These are phyloP conservation scores for Lumbricus terrestris DNA, from an alignment of 2,888 invertebrate species.

Conservation along the genomic window DNA sequence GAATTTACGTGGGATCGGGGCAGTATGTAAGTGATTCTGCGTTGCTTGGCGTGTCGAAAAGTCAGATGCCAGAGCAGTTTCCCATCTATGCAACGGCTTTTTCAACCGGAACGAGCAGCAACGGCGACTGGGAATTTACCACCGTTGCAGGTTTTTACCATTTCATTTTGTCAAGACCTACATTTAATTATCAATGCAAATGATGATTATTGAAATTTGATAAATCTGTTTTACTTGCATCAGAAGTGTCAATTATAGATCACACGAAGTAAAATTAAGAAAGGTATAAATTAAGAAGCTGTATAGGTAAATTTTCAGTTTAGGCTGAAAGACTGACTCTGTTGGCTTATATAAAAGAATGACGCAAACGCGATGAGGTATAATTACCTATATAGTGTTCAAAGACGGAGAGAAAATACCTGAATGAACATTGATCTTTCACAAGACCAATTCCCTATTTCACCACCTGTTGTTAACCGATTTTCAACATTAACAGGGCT, in stretches of 20 bases:
- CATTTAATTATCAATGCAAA: not conserved
- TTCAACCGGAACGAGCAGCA: slow-evolving; percentile 10
- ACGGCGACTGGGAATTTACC: slow-evolving; percentile 25
- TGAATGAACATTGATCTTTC: no score
- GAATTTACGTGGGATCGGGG: slow-evolving; percentile 20
- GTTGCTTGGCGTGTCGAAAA: not conserved
- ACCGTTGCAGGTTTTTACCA: not conserved
- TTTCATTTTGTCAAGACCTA: not conserved
- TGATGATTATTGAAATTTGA: not conserved
- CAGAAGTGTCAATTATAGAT: no score
- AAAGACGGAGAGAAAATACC: no score
- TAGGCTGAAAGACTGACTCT: no score
- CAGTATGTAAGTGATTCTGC: not conserved
- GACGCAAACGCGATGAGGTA: no score
- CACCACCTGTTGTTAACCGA: no score
- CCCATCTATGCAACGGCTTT: not conserved
- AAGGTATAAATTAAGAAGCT: no score
- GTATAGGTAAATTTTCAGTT: no score
- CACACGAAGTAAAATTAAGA: no score
- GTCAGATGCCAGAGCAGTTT: slow-evolving; percentile 10
- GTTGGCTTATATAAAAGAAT: no score
- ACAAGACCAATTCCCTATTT: no score
- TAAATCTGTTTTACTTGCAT: not conserved
- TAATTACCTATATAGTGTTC: no score
- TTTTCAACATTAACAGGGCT: not conserved